These are phyloP conservation scores for Subanguina moxae DNA, from an alignment of 1,140 invertebrate species.

Conservation along the genomic window DNA sequence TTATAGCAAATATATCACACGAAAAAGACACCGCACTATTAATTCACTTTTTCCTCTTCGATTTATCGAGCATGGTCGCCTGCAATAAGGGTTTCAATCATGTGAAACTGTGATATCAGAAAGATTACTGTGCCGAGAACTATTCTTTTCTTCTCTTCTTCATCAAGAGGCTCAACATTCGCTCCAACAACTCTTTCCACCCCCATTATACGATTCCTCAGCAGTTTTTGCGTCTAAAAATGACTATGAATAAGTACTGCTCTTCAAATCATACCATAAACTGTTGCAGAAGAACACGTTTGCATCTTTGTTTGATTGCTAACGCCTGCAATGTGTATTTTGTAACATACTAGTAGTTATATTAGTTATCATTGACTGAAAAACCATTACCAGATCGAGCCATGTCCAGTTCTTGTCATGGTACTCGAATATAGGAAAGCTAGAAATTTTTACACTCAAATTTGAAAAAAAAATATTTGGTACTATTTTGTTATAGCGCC, in stretches of 20 bases:
- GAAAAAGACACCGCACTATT: no score
- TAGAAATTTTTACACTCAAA: constrained; percentile 61
- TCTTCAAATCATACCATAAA: constrained; percentile 56
- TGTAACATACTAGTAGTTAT: no score
- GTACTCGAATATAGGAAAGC: constrained; percentile 32
- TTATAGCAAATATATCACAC: no score
- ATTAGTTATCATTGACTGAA: no score
- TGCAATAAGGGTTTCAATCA: background rate
- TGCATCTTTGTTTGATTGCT: constrained; percentile 86
- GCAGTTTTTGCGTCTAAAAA: constrained; percentile 57
- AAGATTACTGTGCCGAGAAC: constrained; percentile 45
- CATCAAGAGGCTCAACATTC: constrained; percentile 45
- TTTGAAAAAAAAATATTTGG: constrained; percentile 78
- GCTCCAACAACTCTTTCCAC: constrained; percentile 15
- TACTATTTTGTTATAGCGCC: no score
- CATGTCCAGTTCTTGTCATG: constrained; percentile 95
- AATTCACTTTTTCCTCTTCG: constrained; percentile 20
- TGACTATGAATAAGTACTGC: constrained; percentile 36
- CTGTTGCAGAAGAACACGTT: constrained; percentile 78
- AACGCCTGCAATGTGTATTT: constrained; percentile 64
- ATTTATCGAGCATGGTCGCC: constrained; percentile 13
- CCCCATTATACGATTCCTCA: constrained; percentile 44
- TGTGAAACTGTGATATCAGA: background rate
- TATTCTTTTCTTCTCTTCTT: constrained; percentile 59
- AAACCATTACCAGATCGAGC: constrained; percentile 73